Evolutionary conservation across 1,140 invertebrate genomes (phyloP).

Genomic region (Zaprionus vittiger): DNA sequence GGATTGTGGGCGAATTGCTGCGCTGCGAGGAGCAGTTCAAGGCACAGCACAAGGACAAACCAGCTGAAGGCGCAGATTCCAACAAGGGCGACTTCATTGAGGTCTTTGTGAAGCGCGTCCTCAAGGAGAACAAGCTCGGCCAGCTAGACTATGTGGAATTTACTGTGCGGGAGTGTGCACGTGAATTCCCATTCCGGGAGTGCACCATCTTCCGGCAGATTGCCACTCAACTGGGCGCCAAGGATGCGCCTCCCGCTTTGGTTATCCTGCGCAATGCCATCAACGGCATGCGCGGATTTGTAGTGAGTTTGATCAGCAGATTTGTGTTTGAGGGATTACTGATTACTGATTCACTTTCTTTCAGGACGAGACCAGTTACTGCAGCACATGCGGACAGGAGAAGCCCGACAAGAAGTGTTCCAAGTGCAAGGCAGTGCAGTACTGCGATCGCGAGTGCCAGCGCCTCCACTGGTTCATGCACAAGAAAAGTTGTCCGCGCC

Average conservation of each 20-base stretch:
- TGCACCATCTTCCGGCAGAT: conserved; percentile 94
- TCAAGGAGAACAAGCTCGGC: conserved; percentile 91
- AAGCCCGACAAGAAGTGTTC: conserved; percentile 96
- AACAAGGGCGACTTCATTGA: conserved; percentile 89
- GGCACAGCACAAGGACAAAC: conserved; percentile 83
- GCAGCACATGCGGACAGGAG: conserved; percentile 95
- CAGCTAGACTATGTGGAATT: conserved; percentile 92
- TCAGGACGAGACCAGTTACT: conserved; percentile 89
- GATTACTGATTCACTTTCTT: too few species aligned
- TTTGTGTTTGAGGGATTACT: background rate
- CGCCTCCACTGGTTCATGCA: conserved; percentile 98
- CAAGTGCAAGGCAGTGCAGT: conserved; percentile 96
- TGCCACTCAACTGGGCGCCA: conserved; percentile 89
- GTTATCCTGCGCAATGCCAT: conserved; percentile 93
- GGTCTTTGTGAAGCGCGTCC: conserved; percentile 89
- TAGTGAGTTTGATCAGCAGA: conserved; percentile 56
- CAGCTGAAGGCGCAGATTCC: conserved; percentile 46
- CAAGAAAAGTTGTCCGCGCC: conserved; percentile 92
- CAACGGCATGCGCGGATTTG: conserved; percentile 93
- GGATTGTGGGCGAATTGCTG: conserved; percentile 89
- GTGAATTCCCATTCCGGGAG: conserved; percentile 94
- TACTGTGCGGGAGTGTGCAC: conserved; percentile 92
- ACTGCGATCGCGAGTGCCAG: conserved; percentile 97
- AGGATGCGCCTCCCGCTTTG: conserved; percentile 88
- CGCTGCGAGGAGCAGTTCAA: conserved; percentile 88